phyloP scores from a whole-genome alignment of 2,888 invertebrate genomes.

The Hipparchia sbordonii region DNA sequence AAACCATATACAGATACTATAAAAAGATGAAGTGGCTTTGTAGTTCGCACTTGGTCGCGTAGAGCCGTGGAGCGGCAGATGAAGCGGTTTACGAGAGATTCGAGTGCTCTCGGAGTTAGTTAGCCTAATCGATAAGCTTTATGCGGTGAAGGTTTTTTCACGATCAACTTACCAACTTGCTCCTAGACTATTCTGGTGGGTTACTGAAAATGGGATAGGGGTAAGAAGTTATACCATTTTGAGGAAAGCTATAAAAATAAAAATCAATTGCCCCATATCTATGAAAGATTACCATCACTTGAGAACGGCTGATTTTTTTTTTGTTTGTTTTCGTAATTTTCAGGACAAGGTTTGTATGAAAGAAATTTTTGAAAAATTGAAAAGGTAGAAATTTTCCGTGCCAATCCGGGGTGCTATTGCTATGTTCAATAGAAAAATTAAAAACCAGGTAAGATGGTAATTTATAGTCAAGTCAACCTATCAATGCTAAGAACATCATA shows the following conservation, averaged over 20 bases:
- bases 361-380: too few species aligned
- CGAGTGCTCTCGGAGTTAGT: constrained; percentile 13
- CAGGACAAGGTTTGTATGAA: too few species aligned
- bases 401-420: too few species aligned
- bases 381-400: too few species aligned
- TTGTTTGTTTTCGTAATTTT: too few species aligned
- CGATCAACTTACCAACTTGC: neutral
- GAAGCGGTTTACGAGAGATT: neutral
- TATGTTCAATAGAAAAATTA: too few species aligned
- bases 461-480: neutral
- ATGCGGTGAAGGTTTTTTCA: neutral
- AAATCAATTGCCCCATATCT: too few species aligned
- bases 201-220: neutral
- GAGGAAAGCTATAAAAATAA: too few species aligned
- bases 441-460: too few species aligned
- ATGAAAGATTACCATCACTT: too few species aligned
- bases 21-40: constrained; percentile 2
- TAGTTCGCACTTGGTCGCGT: neutral
- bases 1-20: neutral
- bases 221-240: too few species aligned
- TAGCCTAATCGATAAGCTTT: constrained; percentile 17
- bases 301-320: too few species aligned
- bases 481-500: neutral
- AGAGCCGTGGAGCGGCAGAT: constrained; percentile 1
- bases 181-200: neutral